Evolutionary conservation across 2,797 vertebrate species (phyloP).

Genomic region (Babyrousa celebensis): DNA sequence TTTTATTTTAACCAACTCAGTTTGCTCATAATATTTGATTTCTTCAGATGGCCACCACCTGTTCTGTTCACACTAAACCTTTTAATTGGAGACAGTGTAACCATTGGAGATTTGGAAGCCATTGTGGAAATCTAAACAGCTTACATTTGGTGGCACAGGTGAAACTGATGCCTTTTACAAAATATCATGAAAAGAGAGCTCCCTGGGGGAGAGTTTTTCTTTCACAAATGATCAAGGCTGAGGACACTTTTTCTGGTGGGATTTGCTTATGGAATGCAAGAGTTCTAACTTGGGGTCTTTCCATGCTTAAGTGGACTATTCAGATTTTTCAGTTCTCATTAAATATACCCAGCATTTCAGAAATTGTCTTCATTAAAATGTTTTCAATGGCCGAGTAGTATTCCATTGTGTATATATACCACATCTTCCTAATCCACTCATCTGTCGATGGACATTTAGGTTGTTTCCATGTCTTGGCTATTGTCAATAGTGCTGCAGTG

Average conservation of each 20-base stretch:
- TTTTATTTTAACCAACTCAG: not conserved
- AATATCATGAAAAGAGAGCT: not conserved
- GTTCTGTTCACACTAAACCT: not conserved
- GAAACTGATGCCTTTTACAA: conserved; percentile 9
- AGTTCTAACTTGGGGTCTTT: conserved; percentile 31
- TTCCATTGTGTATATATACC: no score
- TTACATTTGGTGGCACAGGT: not conserved
- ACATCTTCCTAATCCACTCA: no score
- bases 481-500: no score
- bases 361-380: conserved; percentile 38
- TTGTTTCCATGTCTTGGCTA: no score
- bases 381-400: not conserved
- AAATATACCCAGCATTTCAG: not conserved
- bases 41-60: not conserved
- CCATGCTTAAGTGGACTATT: not conserved
- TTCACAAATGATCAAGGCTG: not conserved
- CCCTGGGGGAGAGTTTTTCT: not conserved
- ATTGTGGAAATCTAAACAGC: not conserved
- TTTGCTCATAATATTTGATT: conserved; percentile 26
- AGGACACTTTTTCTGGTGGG: conserved; percentile 15
- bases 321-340: conserved; percentile 5
- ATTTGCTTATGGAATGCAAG: not conserved
- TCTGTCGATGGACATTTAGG: no score
- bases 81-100: not conserved
- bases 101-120: not conserved